Conservation (phyloP, 2,113 vertebrate genomes). For the Osmerus mordax region DNA sequence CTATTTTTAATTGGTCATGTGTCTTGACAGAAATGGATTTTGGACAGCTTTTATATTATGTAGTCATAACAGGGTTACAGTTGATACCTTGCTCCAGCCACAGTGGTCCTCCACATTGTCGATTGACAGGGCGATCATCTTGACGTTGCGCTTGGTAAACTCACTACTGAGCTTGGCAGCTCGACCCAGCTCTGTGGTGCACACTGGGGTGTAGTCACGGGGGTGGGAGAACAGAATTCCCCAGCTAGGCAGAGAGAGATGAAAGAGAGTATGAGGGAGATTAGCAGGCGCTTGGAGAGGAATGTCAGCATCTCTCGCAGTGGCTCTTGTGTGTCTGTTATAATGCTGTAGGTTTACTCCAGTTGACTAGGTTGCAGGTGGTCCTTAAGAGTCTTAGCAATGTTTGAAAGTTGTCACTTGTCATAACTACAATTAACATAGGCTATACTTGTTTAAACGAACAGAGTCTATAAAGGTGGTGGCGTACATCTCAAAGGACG, state of each 20-base stretch:
- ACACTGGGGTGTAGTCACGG: constrained; percentile 88
- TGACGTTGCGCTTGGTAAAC: constrained; percentile 83
- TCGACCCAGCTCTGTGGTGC: constrained; percentile 90
- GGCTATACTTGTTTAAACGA: no score
- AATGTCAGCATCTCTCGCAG: neutral
- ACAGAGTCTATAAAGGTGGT: no score
- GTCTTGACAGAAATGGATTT: no score
- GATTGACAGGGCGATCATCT: constrained; percentile 87
- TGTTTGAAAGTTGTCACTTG: no score
- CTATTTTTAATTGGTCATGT: no score
- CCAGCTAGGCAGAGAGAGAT: constrained; percentile 74
- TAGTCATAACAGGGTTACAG: constrained; percentile 8
- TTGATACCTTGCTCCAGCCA: constrained; percentile 80
- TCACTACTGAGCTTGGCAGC: constrained; percentile 74
- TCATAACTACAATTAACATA: no score
- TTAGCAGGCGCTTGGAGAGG: neutral
- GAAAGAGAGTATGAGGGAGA: neutral
- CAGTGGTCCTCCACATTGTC: constrained; percentile 84
- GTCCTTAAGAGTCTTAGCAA: no score
- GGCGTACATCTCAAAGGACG: no score
- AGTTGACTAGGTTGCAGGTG: no score
- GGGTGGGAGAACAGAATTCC: constrained; percentile 93
- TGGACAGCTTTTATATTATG: neutral
- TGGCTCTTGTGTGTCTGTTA: neutral
- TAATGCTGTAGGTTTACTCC: no score